Percentiles rank a stretch among this genome's conserved stretches.
phyloP scores from a whole-genome alignment of 1,140 invertebrate genomes.

The Cryptotermes secundus region DNA sequence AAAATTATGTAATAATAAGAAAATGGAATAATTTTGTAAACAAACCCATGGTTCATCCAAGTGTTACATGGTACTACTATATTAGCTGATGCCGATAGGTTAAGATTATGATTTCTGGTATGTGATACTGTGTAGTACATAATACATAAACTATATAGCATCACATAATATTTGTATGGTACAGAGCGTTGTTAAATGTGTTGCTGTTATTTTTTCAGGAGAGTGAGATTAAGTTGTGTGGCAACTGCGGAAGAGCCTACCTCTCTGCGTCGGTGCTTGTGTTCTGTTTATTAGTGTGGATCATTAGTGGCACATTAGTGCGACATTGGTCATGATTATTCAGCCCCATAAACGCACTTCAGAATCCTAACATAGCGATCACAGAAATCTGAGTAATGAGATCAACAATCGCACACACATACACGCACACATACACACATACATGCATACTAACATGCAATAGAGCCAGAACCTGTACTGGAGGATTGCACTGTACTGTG shows the following conservation, averaged over 20 bases:
- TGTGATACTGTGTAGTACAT: too few species aligned
- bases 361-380: not conserved
- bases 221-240: constrained; percentile 72
- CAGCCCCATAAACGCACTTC: not conserved
- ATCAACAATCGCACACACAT: not conserved
- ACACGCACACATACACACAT: not conserved
- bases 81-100: too few species aligned
- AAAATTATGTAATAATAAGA: too few species aligned
- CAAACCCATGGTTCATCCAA: too few species aligned
- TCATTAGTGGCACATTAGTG: constrained; percentile 18
- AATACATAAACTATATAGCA: too few species aligned
- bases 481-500: not conserved
- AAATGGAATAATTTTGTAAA: too few species aligned
- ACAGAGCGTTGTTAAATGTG: constrained; percentile 17
- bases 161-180: too few species aligned
- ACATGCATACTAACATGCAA: not conserved
- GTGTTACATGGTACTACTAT: too few species aligned
- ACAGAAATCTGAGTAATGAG: not conserved
- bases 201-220: constrained; percentile 52
- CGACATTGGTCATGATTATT: constrained; percentile 22
- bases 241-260: constrained; percentile 39
- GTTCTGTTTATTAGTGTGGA: constrained; percentile 29
- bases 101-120: too few species aligned
- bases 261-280: not conserved
- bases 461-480: not conserved